These are phyloP conservation scores for Henricia sp. DNA, from an alignment of 53 echinoderm and acorn worm species.

Conservation along the genomic window DNA sequence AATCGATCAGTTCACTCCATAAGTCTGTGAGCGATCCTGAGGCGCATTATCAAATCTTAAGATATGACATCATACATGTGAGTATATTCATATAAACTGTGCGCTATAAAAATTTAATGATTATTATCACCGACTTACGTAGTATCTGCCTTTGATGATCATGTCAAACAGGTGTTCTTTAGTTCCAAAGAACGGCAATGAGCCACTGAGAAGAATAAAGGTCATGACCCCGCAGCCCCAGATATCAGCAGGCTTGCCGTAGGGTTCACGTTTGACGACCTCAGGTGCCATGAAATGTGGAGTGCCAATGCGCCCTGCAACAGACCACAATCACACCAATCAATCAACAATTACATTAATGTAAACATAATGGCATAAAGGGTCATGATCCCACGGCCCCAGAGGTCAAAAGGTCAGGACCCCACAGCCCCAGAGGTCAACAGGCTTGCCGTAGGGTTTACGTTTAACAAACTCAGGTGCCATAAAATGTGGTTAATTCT, in stretches of 20 bases:
- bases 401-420: slow-evolving; percentile 97
- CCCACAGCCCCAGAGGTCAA: slow-evolving; percentile 99
- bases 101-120: no score
- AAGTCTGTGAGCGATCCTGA: not conserved
- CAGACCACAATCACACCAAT: not conserved
- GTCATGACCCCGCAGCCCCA: slow-evolving; percentile 99
- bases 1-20: no score
- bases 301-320: slow-evolving; percentile 94
- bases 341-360: not conserved
- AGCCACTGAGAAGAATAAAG: slow-evolving; percentile 95
- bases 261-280: slow-evolving; percentile 95
- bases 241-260: slow-evolving; percentile 97
- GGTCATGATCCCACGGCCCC: slow-evolving; percentile 99
- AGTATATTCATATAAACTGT: no score
- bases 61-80: no score
- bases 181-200: slow-evolving; percentile 97
- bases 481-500: slow-evolving; percentile 99
- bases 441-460: slow-evolving; percentile 96
- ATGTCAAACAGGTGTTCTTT: slow-evolving; percentile 98
- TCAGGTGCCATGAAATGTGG: slow-evolving; percentile 99
- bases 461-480: slow-evolving; percentile 97
- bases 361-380: no score
- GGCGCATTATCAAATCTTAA: no score
- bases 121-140: slow-evolving; percentile 86
- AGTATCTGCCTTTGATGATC: slow-evolving; percentile 98